A percentile compares a stretch with the other conserved stretches of the same genome.
phyloP scores from a whole-genome alignment of 1,140 invertebrate genomes.

The Cecropterus lyciades region DNA sequence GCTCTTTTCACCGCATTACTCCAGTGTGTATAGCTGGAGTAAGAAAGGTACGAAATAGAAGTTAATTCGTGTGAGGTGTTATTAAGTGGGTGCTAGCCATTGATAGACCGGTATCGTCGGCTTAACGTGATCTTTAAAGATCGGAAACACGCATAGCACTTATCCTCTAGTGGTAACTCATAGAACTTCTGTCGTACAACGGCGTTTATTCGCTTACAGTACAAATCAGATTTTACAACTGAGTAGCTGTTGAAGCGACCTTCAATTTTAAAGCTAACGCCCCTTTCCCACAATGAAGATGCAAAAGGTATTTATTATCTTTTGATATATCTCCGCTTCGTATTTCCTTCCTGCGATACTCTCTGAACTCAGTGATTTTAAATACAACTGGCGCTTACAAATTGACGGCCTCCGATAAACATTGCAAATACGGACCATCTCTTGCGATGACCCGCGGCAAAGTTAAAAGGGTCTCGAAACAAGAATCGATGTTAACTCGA shows the following conservation, averaged over 20 bases:
- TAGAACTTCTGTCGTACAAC: no score
- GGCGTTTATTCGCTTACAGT: no score
- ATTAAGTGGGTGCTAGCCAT: no score
- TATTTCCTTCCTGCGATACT: slow-evolving; percentile 38
- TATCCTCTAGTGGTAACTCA: no score
- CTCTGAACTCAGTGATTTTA: slow-evolving; percentile 37
- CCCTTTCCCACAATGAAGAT: neutral
- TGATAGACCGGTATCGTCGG: no score
- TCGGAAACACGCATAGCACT: no score
- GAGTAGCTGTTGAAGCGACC: neutral
- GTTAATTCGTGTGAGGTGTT: no score
- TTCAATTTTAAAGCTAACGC: neutral
- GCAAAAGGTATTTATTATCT: slow-evolving; percentile 16
- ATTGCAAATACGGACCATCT: slow-evolving; percentile 43
- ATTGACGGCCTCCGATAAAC: slow-evolving; percentile 36
- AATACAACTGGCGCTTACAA: slow-evolving; percentile 37
- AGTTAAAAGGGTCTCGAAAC: slow-evolving; percentile 11
- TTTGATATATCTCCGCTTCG: slow-evolving; percentile 4
- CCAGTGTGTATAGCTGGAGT: no score
- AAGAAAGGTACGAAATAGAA: no score
- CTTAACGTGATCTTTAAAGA: no score
- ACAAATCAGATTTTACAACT: neutral
- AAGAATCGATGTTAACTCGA: slow-evolving; percentile 22
- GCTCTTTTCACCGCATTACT: no score
- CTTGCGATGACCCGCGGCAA: slow-evolving; percentile 36